Percentiles rank a stretch among this genome's conserved stretches.
Conservation (phyloP, 2,113 vertebrate species). For the Oryzias melastigma region DNA sequence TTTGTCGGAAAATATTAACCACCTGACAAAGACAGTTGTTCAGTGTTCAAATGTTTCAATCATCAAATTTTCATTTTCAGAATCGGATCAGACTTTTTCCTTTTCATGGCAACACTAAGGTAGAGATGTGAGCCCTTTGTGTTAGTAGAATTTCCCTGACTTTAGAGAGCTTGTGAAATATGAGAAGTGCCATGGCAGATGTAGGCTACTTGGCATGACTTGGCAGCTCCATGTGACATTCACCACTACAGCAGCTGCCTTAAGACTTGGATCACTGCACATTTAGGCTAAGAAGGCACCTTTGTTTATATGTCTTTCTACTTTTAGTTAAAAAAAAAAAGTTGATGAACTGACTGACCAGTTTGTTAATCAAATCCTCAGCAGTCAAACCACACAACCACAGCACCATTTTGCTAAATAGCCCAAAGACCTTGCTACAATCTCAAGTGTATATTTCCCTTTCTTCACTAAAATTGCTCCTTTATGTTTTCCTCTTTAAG, state of each 20-base stretch:
- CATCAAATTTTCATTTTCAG: too few relatives aligned
- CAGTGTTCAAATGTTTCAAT: too few relatives aligned
- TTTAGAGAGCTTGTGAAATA: conserved; percentile 54
- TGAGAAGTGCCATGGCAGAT: conserved; percentile 59
- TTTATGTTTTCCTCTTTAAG: conserved; percentile 61
- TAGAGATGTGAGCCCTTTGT: too few relatives aligned
- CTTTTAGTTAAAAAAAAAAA: conserved; percentile 20
- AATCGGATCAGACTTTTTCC: too few relatives aligned
- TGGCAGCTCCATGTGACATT: conserved; percentile 71
- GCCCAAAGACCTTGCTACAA: conserved; percentile 70
- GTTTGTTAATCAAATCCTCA: conserved; percentile 66
- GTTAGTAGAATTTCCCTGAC: too few relatives aligned
- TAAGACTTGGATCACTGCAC: conserved; percentile 49
- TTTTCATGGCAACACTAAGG: too few relatives aligned
- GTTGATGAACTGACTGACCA: conserved; percentile 32
- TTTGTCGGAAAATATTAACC: background rate
- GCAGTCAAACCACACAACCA: conserved; percentile 40
- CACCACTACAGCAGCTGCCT: conserved; percentile 71
- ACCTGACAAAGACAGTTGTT: too few relatives aligned
- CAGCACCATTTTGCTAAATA: conserved; percentile 29
- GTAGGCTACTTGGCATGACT: conserved; percentile 64
- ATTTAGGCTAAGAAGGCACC: conserved; percentile 75
- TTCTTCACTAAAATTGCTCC: conserved; percentile 34
- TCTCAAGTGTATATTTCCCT: conserved; percentile 76
- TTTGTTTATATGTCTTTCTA: conserved; percentile 31